Evolutionary conservation across 2,888 invertebrate genomes (phyloP).

Genomic region (Brachyptera risi): DNA sequence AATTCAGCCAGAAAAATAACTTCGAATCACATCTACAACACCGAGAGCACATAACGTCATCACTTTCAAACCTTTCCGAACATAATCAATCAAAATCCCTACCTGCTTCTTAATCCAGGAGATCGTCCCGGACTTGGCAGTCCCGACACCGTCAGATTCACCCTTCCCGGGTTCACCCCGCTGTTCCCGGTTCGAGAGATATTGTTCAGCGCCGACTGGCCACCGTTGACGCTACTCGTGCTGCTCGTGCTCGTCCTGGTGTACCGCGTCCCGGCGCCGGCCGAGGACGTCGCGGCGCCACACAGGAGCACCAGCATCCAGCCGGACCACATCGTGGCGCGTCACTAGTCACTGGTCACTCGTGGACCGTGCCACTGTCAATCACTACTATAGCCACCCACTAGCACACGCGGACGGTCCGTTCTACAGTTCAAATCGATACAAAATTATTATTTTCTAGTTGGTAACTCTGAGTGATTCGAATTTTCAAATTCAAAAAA

Average conservation of each 20-base stretch:
- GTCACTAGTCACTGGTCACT: no score
- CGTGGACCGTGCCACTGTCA: background rate
- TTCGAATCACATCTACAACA: no score
- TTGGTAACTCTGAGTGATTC: no score
- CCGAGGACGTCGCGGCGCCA: background rate
- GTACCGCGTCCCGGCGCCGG: background rate
- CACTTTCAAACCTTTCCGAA: background rate
- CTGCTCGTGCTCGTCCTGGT: background rate
- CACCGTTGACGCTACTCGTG: background rate
- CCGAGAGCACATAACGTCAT: no score
- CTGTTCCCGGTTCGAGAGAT: background rate
- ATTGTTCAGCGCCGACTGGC: background rate
- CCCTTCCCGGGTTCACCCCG: background rate
- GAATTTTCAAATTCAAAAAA: no score
- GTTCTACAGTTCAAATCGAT: no score
- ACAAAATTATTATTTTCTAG: no score
- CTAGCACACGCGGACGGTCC: background rate
- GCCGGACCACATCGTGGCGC: background rate
- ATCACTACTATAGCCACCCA: no score
- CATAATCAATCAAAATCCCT: background rate
- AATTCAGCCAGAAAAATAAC: no score
- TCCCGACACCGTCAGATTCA: background rate
- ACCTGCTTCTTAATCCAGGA: slow-evolving; percentile 4
- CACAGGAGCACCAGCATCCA: background rate
- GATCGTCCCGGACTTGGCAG: slow-evolving; percentile 3